phyloP scores from a whole-genome alignment of 2,113 vertebrate species.

The Labeo catla region DNA sequence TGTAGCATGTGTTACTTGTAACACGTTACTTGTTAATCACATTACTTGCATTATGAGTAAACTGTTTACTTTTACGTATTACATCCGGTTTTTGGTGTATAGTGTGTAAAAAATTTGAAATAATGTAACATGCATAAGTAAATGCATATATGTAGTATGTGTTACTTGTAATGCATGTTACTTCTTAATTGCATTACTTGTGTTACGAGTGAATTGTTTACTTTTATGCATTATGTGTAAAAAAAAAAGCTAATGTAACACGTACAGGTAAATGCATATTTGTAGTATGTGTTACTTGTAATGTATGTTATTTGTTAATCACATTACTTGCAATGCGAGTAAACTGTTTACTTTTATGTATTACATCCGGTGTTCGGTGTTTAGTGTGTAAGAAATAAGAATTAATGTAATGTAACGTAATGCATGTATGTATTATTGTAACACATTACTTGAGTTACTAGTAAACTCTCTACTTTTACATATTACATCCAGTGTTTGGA shows the following conservation, averaged over 20 bases:
- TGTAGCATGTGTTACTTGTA: not conserved
- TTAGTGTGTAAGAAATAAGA: not conserved
- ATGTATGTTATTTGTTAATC: not conserved
- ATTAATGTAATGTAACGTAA: too few species aligned
- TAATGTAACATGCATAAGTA: too few species aligned
- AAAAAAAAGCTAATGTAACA: too few species aligned
- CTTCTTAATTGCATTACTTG: too few species aligned
- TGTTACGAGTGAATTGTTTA: too few species aligned
- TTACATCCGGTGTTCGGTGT: not conserved
- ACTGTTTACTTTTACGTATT: not conserved
- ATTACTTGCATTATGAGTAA: not conserved
- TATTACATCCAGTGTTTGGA: not conserved
- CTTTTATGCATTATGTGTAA: too few species aligned
- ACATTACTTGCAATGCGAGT: not conserved
- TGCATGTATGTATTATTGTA: too few species aligned
- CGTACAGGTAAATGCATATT: too few species aligned
- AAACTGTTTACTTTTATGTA: not conserved
- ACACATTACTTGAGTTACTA: too few species aligned
- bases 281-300: not conserved
- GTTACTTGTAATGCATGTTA: too few species aligned
- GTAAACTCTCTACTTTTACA: too few species aligned
- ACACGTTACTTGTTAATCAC: not conserved
- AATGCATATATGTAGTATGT: too few species aligned
- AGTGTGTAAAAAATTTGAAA: not conserved
- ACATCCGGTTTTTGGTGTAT: not conserved